Evolutionary conservation across 2,888 invertebrate species (phyloP).

Genomic region (Leptodirus hochenwartii): DNA sequence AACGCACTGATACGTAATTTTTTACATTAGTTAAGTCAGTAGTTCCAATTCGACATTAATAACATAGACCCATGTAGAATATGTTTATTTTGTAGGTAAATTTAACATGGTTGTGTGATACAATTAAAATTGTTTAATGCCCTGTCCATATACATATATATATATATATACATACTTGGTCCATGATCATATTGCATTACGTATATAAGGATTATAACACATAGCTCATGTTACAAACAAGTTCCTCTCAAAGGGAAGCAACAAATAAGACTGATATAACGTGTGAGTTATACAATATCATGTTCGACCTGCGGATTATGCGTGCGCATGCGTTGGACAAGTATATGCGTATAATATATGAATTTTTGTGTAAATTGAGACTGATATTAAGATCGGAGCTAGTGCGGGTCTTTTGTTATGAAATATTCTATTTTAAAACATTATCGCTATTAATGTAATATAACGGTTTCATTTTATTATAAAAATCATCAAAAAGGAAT

Average conservation of each 20-base stretch:
- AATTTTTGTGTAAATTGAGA: no score
- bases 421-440: conserved; percentile 1
- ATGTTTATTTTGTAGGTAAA: no score
- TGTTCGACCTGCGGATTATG: no score
- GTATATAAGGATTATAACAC: conserved; percentile 13
- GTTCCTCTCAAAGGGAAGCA: conserved; percentile 23
- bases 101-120: no score
- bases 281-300: no score
- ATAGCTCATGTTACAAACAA: conserved; percentile 23
- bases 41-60: no score
- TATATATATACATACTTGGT: conserved; percentile 3
- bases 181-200: conserved; percentile 3
- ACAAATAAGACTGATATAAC: conserved; percentile 28
- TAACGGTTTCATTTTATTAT: conserved; percentile 1
- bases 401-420: conserved; percentile 7
- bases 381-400: conserved; percentile 9
- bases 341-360: no score
- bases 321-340: no score
- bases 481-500: conserved; percentile 2
- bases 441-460: neutral
- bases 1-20: no score
- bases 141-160: conserved; percentile 9
- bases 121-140: no score
- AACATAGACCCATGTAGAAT: no score
- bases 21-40: no score